Percentiles rank a stretch among this genome's conserved stretches.
These are phyloP conservation scores for Fragum sueziense DNA, from an alignment of 2,888 invertebrate genomes.

Conservation along the genomic window DNA sequence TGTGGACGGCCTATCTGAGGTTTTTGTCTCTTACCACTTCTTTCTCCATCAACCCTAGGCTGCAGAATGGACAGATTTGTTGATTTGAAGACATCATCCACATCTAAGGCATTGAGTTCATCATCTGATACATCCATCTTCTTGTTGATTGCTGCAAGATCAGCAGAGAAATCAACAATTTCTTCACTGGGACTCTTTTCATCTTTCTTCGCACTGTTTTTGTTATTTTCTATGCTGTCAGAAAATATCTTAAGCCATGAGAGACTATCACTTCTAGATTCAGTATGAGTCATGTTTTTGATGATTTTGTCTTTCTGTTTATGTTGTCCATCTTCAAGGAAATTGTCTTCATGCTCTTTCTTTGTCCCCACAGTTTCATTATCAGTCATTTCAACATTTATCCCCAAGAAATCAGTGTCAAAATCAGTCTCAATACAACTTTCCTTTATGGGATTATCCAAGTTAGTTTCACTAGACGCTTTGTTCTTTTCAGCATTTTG, in stretches of 20 bases:
- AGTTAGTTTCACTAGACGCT: not conserved
- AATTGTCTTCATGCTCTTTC: not conserved
- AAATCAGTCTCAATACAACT: not conserved
- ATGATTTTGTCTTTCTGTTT: not conserved
- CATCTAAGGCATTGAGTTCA: slow-evolving; percentile 48
- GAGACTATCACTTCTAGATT: slow-evolving; percentile 42
- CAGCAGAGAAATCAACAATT: slow-evolving; percentile 40
- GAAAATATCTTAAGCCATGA: slow-evolving; percentile 58
- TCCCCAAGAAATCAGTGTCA: not conserved
- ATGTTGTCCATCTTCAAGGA: not conserved
- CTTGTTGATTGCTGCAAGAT: slow-evolving; percentile 53
- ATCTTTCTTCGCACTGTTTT: not conserved
- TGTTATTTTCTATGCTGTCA: slow-evolving; percentile 3
- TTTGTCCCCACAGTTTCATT: not conserved
- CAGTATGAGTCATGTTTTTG: not conserved
- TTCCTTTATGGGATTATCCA: not conserved
- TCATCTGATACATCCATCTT: slow-evolving; percentile 53
- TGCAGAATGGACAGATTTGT: slow-evolving; percentile 40
- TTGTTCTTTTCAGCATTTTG: not conserved
- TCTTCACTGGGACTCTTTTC: slow-evolving; percentile 25
- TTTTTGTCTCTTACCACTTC: not conserved
- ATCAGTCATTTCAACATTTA: not conserved
- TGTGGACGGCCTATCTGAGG: slow-evolving; percentile 28
- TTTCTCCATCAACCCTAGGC: slow-evolving; percentile 23
- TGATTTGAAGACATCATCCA: slow-evolving; percentile 53